Evolutionary conservation across 2,888 invertebrate genomes (phyloP).

Genomic region (Punctoribates punctum): DNA sequence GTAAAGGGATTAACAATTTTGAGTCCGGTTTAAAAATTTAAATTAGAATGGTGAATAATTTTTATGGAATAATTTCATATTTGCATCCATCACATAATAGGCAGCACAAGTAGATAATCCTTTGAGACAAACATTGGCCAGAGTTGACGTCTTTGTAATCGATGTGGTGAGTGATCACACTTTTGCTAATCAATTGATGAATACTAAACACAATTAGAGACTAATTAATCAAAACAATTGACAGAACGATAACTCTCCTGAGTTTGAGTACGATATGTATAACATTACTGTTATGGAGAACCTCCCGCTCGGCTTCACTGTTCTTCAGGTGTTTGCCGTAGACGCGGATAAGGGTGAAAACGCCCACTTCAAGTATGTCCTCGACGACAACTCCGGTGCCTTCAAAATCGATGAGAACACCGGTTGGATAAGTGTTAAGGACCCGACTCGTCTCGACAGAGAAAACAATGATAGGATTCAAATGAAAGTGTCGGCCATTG

Average conservation of each 20-base stretch:
- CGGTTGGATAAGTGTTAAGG: slow-evolving; percentile 79
- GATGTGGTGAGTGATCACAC: slow-evolving; percentile 57
- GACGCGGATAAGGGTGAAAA: slow-evolving; percentile 64
- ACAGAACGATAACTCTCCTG: slow-evolving; percentile 44
- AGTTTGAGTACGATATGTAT: slow-evolving; percentile 79
- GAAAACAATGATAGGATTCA: slow-evolving; percentile 69
- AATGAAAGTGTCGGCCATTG: slow-evolving; percentile 66
- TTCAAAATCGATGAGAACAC: slow-evolving; percentile 73
- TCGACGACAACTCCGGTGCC: slow-evolving; percentile 69
- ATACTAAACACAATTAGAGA: not conserved
- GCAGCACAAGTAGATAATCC: slow-evolving; percentile 65
- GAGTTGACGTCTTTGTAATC: slow-evolving; percentile 68
- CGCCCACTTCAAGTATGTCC: slow-evolving; percentile 73
- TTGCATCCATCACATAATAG: slow-evolving; percentile 55
- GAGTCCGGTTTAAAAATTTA: not conserved
- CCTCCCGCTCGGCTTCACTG: slow-evolving; percentile 74
- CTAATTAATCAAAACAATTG: slow-evolving; percentile 14
- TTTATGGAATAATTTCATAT: not conserved
- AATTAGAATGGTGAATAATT: not conserved
- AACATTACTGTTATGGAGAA: slow-evolving; percentile 90
- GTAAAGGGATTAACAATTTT: slow-evolving; percentile 1
- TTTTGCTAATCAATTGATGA: not conserved
- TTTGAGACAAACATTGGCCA: slow-evolving; percentile 67
- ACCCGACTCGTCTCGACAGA: slow-evolving; percentile 70
- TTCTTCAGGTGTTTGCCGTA: slow-evolving; percentile 61